Base-by-base conservation (phyloP, 2,797 vertebrate genomes). In the Sebastes elongatus region DNA sequence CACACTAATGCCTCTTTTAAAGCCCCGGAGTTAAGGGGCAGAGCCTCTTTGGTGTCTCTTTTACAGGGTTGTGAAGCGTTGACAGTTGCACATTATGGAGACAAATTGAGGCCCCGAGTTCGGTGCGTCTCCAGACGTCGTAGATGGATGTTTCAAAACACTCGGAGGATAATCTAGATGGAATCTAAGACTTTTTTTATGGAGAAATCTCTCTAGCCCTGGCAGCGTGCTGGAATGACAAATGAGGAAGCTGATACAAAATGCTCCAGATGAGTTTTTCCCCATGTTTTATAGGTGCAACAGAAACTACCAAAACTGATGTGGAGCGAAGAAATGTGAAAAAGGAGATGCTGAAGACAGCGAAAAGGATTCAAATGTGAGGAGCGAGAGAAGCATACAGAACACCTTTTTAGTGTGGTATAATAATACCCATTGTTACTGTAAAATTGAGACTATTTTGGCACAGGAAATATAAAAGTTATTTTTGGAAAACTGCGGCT, bases 61-160 rank as follows among this genome's bases (percentile, higher is more conserved):
- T 90, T 83, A 80, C 76, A 78, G 75, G 69, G 10, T 57, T 85
- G 56, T 80, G 73, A 88, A 89, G 91, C 76, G 89, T 79, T 90
- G 92, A 93, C 92, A 93, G 91, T 84, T 69, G 71, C 82, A 80
- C 64, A 82, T 87, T 92, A 92, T 78, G 70, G 82, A 92, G 91
- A 95, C 90, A 91, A 90, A 94, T 92, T 80, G 88, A 85, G 73
- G 77, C 72, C 46, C 68, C 1, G 78, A 74, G 79, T 81, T 30
- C 9, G 80, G 71, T 76, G 80, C 57, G 20, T 85, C 73, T 86
- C 81, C 72, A 75, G 81, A 74, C 69, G 53, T 71, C 20, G 6
- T 66, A 71, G 82, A 88, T 66, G 64, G 81, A 89, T 83, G 79
- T 80, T 80, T 80, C 25, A 78, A 81, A 91, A 88, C 79, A 81